Percentiles rank a stretch among this genome's conserved stretches.
Evolutionary conservation across 2,113 vertebrate genomes (phyloP).

Genomic region (Halichoeres trimaculatus): DNA sequence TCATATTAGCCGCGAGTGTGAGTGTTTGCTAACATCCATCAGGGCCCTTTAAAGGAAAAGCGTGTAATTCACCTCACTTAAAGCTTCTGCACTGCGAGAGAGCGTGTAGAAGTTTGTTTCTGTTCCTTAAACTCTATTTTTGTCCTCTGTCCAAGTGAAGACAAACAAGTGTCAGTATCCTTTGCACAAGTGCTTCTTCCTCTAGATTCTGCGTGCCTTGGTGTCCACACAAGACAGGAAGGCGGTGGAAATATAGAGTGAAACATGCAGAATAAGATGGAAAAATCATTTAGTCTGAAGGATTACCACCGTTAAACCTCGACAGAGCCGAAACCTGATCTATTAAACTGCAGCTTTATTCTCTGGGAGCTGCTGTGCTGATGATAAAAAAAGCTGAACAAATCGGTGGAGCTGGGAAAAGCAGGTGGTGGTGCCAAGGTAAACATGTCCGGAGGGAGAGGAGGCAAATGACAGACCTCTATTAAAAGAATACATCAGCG

Average conservation of each 20-base stretch:
- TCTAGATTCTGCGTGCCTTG: neutral
- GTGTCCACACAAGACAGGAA: slow-evolving; percentile 18
- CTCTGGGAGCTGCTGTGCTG: neutral
- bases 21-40: neutral
- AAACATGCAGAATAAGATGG: slow-evolving; percentile 16
- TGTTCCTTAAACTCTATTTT: neutral
- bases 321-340: neutral
- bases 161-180: slow-evolving; percentile 52
- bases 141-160: neutral
- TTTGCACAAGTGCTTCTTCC: slow-evolving; percentile 69
- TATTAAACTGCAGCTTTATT: slow-evolving; percentile 50
- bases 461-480: neutral
- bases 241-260: neutral
- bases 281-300: neutral
- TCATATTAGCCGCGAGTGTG: neutral
- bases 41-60: neutral
- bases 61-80: neutral
- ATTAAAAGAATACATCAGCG: slow-evolving; percentile 14
- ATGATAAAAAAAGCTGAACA: slow-evolving; percentile 34
- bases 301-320: slow-evolving; percentile 12
- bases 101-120: neutral
- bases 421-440: slow-evolving; percentile 41
- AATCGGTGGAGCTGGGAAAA: slow-evolving; percentile 1
- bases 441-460: slow-evolving; percentile 40
- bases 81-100: neutral